A percentile compares a stretch with the other conserved stretches of the same genome.
Evolutionary conservation across 2,797 vertebrate genomes (phyloP).

Genomic region (Chelmon rostratus): DNA sequence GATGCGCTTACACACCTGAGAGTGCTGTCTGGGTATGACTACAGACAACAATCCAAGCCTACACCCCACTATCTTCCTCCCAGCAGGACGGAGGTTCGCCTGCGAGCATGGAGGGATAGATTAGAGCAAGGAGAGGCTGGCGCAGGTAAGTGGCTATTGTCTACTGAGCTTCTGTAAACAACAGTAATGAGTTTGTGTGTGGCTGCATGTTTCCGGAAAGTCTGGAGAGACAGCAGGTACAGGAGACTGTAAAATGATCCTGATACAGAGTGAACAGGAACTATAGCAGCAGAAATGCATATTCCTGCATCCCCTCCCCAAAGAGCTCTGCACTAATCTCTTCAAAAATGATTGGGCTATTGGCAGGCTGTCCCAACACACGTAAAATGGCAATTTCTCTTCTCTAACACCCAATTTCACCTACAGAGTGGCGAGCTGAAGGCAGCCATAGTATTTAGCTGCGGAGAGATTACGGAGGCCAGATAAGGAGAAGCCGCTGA

Average conservation of each 20-base stretch:
- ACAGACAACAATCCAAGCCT: constrained; percentile 59
- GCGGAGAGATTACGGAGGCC: constrained; percentile 72
- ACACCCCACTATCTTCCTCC: constrained; percentile 51
- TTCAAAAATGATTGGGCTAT: constrained; percentile 60
- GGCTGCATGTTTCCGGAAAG: constrained; percentile 13
- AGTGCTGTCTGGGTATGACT: constrained; percentile 44
- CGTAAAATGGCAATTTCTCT: constrained; percentile 57
- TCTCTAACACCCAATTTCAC: constrained; percentile 60
- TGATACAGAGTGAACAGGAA: constrained; percentile 20
- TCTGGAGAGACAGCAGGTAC: constrained; percentile 28
- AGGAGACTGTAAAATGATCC: constrained; percentile 26
- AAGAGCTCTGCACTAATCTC: constrained; percentile 58
- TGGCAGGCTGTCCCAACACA: constrained; percentile 59
- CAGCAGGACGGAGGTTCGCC: constrained; percentile 53
- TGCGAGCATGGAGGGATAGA: constrained; percentile 34
- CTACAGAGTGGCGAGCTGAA: constrained; percentile 55
- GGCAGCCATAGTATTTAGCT: constrained; percentile 71
- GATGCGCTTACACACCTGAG: constrained; percentile 53
- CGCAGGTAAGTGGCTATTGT: constrained; percentile 38
- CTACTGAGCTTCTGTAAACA: constrained; percentile 45
- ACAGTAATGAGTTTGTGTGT: constrained; percentile 32
- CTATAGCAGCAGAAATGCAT: constrained; percentile 30
- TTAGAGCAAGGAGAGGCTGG: constrained; percentile 46
- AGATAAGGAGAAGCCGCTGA: constrained; percentile 81
- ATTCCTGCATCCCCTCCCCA: constrained; percentile 20